phyloP scores from a whole-genome alignment of 2,113 vertebrate genomes.

The Notarius lentiginosus region DNA sequence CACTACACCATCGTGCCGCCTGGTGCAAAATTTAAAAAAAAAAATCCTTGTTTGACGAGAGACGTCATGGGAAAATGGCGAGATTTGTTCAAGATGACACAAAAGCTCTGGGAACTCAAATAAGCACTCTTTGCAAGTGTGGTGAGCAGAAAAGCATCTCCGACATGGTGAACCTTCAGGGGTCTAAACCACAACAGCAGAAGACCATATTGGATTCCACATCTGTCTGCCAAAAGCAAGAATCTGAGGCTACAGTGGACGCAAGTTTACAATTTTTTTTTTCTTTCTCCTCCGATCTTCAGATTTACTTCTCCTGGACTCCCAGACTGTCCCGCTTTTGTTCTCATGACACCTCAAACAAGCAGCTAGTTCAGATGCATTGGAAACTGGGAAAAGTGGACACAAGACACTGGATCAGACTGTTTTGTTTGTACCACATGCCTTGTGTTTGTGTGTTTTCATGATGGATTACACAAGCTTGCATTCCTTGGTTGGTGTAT shows the following conservation, averaged over 20 bases:
- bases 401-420: background rate
- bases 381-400: background rate
- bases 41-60: background rate
- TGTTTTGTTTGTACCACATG: background rate
- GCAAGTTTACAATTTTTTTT: background rate
- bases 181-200: background rate
- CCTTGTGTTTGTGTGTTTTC: background rate
- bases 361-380: background rate
- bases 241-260: background rate
- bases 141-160: conserved; percentile 1
- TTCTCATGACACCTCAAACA: background rate
- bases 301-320: background rate
- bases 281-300: background rate
- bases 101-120: background rate
- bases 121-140: background rate
- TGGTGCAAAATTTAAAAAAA: no score
- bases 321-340: background rate
- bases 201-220: background rate
- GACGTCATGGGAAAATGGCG: background rate
- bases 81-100: background rate
- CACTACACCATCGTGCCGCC: no score
- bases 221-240: background rate
- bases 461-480: conserved; percentile 21
- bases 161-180: background rate
- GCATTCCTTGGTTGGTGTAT: conserved; percentile 24